These are phyloP conservation scores for Thunnus maccoyii DNA, from an alignment of 2,113 vertebrate species.

Conservation along the genomic window DNA sequence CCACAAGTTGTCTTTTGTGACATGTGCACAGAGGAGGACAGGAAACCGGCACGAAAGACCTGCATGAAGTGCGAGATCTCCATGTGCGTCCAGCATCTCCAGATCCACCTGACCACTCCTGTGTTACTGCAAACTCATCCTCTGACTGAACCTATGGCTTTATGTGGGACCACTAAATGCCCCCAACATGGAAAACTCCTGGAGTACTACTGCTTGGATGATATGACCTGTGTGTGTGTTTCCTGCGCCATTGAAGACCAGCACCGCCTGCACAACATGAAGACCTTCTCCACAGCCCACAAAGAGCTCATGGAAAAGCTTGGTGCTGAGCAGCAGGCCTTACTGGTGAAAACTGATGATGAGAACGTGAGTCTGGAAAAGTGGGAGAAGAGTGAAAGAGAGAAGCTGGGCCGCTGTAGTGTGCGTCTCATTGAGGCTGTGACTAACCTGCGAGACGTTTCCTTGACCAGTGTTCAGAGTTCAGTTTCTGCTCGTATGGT, in stretches of 20 bases:
- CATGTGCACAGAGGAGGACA: constrained; percentile 68
- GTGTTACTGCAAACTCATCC: constrained; percentile 63
- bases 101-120: constrained; percentile 75
- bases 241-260: constrained; percentile 45
- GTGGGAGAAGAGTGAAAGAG: constrained; percentile 65
- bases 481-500: constrained; percentile 71
- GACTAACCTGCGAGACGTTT: constrained; percentile 54
- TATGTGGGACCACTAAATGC: constrained; percentile 55
- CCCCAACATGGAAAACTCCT: constrained; percentile 69
- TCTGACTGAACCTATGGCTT: constrained; percentile 57
- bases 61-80: constrained; percentile 82
- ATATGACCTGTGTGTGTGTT: constrained; percentile 45
- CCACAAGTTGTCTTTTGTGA: constrained; percentile 67
- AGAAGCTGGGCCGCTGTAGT: constrained; percentile 36
- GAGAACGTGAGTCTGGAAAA: constrained; percentile 54
- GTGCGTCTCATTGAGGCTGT: constrained; percentile 67
- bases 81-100: constrained; percentile 81
- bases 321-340: constrained; percentile 38
- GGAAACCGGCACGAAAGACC: constrained; percentile 74
- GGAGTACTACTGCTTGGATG: constrained; percentile 73
- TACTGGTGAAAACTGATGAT: constrained; percentile 31
- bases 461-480: constrained; percentile 60
- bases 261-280: constrained; percentile 72
- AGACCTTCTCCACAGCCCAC: constrained; percentile 69
- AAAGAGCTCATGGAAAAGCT: constrained; percentile 71